Evolutionary conservation across 2,888 invertebrate species (phyloP).

Genomic region (Isotomurus palustris): DNA sequence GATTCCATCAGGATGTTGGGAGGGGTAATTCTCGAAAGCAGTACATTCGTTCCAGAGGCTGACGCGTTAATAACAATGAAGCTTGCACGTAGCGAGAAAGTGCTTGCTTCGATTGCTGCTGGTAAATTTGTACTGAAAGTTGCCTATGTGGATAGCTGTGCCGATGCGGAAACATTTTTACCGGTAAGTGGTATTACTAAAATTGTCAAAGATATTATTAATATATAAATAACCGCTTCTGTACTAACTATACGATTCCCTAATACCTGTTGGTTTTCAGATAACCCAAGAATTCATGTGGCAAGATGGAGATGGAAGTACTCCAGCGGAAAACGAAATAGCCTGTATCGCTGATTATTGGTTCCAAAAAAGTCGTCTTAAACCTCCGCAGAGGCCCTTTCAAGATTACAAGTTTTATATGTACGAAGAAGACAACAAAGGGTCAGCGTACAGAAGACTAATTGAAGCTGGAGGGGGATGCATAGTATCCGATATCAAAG

Average conservation of each 20-base stretch:
- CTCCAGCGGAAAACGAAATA: conserved; percentile 19
- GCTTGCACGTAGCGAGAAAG: conserved; percentile 77
- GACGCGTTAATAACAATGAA: conserved; percentile 72
- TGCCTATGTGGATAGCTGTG: conserved; percentile 67
- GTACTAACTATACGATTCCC: background rate
- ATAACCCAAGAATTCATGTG: conserved; percentile 24
- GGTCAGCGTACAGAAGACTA: background rate
- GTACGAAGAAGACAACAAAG: conserved; percentile 50
- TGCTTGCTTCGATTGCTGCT: conserved; percentile 76
- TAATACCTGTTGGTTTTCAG: background rate
- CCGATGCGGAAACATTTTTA: conserved; percentile 59
- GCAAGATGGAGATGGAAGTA: conserved; percentile 21
- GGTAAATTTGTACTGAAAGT: conserved; percentile 69
- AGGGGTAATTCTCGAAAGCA: conserved; percentile 59
- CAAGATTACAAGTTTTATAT: conserved; percentile 50
- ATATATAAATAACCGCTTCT: conserved; percentile 1
- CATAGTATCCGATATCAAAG: background rate
- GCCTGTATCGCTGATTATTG: too few relatives aligned
- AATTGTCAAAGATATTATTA: conserved; percentile 1
- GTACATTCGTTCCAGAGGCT: conserved; percentile 59
- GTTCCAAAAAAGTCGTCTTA: too few relatives aligned
- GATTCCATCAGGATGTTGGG: conserved; percentile 60
- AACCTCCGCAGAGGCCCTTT: too few relatives aligned
- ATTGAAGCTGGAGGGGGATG: background rate
- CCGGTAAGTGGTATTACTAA: conserved; percentile 54